Conservation (phyloP, 2,888 invertebrate genomes). For the Magallana nippona region DNA sequence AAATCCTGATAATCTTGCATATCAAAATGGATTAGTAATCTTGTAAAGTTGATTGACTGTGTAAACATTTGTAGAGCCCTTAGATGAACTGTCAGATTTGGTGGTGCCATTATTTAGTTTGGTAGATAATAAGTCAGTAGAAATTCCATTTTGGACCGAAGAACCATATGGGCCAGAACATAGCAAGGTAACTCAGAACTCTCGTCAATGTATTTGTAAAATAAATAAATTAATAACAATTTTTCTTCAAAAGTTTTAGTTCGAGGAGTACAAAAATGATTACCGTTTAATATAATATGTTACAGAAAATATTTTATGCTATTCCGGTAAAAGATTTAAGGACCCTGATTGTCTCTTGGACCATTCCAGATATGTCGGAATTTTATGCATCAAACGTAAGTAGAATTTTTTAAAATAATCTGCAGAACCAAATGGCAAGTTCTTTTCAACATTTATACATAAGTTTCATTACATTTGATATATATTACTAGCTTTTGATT, state of each 20-base stretch:
- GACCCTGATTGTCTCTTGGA: constrained; percentile 91
- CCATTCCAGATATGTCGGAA: constrained; percentile 90
- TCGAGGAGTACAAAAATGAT: too few species aligned
- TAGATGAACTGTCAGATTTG: constrained; percentile 92
- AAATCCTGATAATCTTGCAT: too few species aligned
- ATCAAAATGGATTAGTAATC: too few species aligned
- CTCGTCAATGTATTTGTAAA: not conserved
- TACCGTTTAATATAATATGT: constrained; percentile 36
- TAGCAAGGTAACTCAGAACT: constrained; percentile 79
- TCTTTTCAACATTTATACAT: too few species aligned
- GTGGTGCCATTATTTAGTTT: constrained; percentile 88
- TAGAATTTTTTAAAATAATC: too few species aligned
- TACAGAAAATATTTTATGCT: constrained; percentile 86
- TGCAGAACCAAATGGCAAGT: too few species aligned
- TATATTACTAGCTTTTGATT: too few species aligned
- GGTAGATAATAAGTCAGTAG: constrained; percentile 88
- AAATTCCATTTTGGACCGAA: constrained; percentile 87
- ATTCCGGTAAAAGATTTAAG: constrained; percentile 95
- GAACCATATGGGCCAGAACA: constrained; percentile 90
- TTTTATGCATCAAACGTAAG: constrained; percentile 92
- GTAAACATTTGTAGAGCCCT: constrained; percentile 84
- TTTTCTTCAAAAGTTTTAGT: not conserved
- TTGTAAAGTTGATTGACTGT: too few species aligned
- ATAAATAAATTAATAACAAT: not conserved
- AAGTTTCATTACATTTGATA: too few species aligned